Percentiles rank a stretch among this genome's conserved stretches.
Evolutionary conservation across 2,113 vertebrate species (phyloP).

Genomic region (Bagarius yarrelli): DNA sequence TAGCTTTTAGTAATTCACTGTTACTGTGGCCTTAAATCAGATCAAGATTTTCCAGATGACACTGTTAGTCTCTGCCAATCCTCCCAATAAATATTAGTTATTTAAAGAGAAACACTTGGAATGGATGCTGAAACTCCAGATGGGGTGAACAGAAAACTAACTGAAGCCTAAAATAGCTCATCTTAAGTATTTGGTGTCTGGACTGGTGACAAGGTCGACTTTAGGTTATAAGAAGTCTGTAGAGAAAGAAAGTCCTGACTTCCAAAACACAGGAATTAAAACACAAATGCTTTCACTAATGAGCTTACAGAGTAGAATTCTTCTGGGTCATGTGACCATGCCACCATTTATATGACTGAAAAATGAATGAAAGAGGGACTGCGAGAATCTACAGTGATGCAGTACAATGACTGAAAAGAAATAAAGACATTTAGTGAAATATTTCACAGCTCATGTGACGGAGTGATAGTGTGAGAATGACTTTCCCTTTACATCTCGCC

Average conservation of each 20-base stretch:
- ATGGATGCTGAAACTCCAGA: background rate
- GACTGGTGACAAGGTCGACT: conserved; percentile 24
- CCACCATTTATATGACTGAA: background rate
- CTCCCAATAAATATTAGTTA: background rate
- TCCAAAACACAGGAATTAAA: background rate
- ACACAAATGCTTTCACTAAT: background rate
- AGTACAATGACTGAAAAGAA: background rate
- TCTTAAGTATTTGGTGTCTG: conserved; percentile 11
- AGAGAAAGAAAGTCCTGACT: background rate
- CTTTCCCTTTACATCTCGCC: conserved; percentile 21
- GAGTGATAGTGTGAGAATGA: conserved; percentile 29
- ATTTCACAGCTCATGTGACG: background rate
- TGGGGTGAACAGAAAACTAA: background rate
- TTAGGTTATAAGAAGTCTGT: conserved; percentile 18
- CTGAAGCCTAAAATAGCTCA: conserved; percentile 19
- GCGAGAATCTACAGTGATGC: background rate
- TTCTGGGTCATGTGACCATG: background rate
- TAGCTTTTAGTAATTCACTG: background rate
- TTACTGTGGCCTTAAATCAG: conserved; percentile 9
- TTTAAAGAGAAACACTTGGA: conserved; percentile 24
- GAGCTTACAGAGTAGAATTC: background rate
- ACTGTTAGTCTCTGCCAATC: background rate
- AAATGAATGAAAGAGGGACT: background rate
- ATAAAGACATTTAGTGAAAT: no score
- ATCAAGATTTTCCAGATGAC: background rate